Evolutionary conservation across 2,797 vertebrate genomes (phyloP).

Genomic region (Fistularia tabacaria): DNA sequence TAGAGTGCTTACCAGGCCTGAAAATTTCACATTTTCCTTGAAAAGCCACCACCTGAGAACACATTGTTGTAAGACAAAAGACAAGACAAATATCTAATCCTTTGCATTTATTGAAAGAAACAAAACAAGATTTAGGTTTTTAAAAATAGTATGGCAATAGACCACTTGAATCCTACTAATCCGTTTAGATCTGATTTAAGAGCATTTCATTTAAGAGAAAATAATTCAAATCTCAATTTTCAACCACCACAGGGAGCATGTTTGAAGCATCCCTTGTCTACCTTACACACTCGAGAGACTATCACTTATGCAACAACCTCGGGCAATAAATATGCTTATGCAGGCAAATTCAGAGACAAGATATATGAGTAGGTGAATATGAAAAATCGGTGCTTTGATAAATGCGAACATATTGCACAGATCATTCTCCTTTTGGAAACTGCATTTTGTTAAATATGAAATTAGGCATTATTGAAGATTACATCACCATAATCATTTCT

Average conservation of each 20-base stretch:
- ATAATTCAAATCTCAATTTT: slow-evolving; percentile 6
- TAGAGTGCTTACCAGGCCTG: too few relatives aligned
- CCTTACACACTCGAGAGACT: slow-evolving; percentile 40
- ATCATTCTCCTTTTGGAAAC: slow-evolving; percentile 23
- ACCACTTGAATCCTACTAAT: too few relatives aligned
- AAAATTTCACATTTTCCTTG: too few relatives aligned
- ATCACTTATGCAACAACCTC: slow-evolving; percentile 32
- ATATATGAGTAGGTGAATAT: slow-evolving; percentile 23
- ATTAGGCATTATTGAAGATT: slow-evolving; percentile 40
- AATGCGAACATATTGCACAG: slow-evolving; percentile 26
- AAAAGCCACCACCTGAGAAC: too few relatives aligned
- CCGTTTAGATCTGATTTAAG: too few relatives aligned
- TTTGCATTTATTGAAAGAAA: too few relatives aligned
- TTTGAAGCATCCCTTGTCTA: slow-evolving; percentile 17
- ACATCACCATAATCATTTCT: slow-evolving; percentile 42
- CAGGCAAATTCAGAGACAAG: slow-evolving; percentile 7
- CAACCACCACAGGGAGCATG: slow-evolving; percentile 13
- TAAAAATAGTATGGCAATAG: too few relatives aligned
- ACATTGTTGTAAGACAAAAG: too few relatives aligned
- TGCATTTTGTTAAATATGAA: slow-evolving; percentile 38
- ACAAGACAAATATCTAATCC: too few relatives aligned
- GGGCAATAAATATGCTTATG: slow-evolving; percentile 59
- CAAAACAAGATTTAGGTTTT: too few relatives aligned
- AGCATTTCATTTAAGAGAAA: too few relatives aligned
- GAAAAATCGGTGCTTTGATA: slow-evolving; percentile 41